Evolutionary conservation across 2,113 vertebrate genomes (phyloP), one percentile per base, ranked within the genome.

Genomic region (Leptobrachium leishanense): DNA sequence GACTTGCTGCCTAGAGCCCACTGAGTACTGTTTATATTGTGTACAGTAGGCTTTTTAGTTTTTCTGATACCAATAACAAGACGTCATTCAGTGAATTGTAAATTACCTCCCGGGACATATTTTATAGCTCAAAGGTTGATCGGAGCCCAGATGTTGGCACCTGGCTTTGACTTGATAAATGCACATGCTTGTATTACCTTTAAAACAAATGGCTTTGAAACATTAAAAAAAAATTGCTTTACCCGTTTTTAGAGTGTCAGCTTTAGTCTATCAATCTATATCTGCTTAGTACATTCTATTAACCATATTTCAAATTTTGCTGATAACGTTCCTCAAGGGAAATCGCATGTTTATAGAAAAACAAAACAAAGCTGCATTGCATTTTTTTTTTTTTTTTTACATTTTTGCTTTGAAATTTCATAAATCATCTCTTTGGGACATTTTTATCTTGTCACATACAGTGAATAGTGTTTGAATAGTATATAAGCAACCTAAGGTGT

Each of bases 51-150:
- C 74, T 85, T 87, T 72, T 44, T 85, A 86, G 82, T 53, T 67
- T 78, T 82, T 57, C 77, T 81, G 82, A 82, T 84, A 86, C 84
- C 86, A 91, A 92, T 86, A 94, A 92, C 89, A 92, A 86, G 87
- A 89, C 89, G 88, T 92, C 92, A 93, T 85, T 90, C 84, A 15
- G 93, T 84, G 91, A 81, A 88, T 92, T 92, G 88, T 88, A 82
- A 87, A 82, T 85, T 83, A 82, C 88, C 90, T 86, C 79, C 1
- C 83, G 88, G 83, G 86, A 84, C 74, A 64, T 70, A 15, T 82
- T 53, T 68, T 83, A 86, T 82, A 85, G 69, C 88, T 63, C 83
- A 75, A 68, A 86, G 87, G 87, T 46, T 83, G 65, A 88, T 73
- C 81, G 88, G 89, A 89, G 77, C 88, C 83, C 90, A 84, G 59